Conservation (phyloP, 2,113 vertebrate genomes). For the Anarhynchus alexandrinus region DNA sequence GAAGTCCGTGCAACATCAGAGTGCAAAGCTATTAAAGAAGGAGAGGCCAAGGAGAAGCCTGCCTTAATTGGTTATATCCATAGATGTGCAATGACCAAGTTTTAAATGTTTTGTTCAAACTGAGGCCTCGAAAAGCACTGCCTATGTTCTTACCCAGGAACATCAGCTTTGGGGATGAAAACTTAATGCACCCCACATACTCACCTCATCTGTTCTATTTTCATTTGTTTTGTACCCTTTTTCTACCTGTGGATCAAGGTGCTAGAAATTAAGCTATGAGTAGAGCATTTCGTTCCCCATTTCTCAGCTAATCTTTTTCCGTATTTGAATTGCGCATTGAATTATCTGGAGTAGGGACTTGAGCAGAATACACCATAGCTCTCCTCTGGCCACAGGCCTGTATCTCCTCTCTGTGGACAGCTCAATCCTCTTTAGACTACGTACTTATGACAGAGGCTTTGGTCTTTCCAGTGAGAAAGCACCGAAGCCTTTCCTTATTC, state of each 20-base stretch:
- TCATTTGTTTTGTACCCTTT: background rate
- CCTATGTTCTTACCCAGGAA: background rate
- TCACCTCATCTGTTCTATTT: background rate
- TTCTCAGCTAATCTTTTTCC: background rate
- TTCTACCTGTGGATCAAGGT: background rate
- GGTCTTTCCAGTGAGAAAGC: background rate
- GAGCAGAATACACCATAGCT: background rate
- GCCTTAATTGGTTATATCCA: background rate
- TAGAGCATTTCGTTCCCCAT: background rate
- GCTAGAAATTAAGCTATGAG: background rate
- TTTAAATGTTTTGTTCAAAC: background rate
- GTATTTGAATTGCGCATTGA: background rate
- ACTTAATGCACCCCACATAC: background rate
- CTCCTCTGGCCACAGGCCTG: background rate
- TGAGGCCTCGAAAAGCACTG: background rate
- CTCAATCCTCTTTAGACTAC: background rate
- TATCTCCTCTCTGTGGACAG: background rate
- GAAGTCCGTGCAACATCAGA: background rate
- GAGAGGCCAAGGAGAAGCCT: background rate
- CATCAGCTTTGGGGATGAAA: background rate
- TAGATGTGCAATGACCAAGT: background rate
- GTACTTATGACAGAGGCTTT: background rate
- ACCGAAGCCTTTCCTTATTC: background rate
- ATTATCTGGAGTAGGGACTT: background rate
- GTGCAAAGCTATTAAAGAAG: background rate